phyloP scores from a whole-genome alignment of 1,140 invertebrate genomes.

The Brachystomella parvula region DNA sequence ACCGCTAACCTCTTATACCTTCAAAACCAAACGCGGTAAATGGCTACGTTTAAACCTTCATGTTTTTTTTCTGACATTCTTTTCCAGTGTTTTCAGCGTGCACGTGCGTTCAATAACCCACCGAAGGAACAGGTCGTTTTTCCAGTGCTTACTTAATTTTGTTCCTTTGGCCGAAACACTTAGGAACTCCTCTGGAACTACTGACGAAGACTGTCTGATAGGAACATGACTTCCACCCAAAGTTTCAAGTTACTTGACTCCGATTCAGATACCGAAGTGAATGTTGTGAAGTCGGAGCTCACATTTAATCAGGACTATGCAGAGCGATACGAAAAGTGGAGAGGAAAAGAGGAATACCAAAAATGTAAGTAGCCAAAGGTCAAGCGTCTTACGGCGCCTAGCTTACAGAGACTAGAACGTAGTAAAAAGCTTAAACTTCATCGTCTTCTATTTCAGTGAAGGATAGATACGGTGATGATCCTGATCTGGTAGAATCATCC shows the following conservation, averaged over 20 bases:
- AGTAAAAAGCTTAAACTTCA: background rate
- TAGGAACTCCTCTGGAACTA: background rate
- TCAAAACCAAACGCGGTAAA: too few species aligned
- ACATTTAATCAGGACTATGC: constrained; percentile 49
- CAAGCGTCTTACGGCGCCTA: constrained; percentile 8
- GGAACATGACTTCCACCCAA: background rate
- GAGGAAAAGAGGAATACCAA: constrained; percentile 49
- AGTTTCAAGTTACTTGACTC: background rate
- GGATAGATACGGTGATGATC: constrained; percentile 56
- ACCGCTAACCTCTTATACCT: too few species aligned
- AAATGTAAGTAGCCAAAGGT: constrained; percentile 44
- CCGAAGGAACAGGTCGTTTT: too few species aligned
- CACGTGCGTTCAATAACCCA: too few species aligned
- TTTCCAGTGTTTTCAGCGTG: too few species aligned
- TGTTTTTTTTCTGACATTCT: too few species aligned
- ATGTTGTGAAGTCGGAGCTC: constrained; percentile 36
- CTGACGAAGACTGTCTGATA: background rate
- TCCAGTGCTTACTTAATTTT: too few species aligned
- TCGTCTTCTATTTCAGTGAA: constrained; percentile 51
- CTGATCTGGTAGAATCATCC: constrained; percentile 42
- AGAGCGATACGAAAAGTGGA: constrained; percentile 48
- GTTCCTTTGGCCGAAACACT: too few species aligned
- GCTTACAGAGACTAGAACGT: constrained; percentile 5
- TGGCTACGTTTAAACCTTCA: too few species aligned
- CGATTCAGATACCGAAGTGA: constrained; percentile 13